Conservation (phyloP, 2,888 invertebrate species). For the Synergus japonicus region DNA sequence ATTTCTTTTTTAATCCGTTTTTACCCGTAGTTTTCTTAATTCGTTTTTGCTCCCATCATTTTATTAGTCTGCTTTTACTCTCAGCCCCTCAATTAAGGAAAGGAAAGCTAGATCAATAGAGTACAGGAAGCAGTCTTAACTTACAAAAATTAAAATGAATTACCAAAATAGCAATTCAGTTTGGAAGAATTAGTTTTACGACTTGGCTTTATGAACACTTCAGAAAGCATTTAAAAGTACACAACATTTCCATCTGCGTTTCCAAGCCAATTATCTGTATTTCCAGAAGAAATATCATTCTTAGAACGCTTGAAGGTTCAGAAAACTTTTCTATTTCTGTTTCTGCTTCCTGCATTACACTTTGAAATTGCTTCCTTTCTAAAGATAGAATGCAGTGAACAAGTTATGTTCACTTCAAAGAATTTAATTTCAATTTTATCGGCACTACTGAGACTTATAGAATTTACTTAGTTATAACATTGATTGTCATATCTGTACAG, state of each 20-base stretch:
- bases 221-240: not conserved
- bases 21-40: no score
- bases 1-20: no score
- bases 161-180: not conserved
- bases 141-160: not conserved
- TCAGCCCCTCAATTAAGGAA: not conserved
- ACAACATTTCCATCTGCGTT: not conserved
- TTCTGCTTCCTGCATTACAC: conserved; percentile 1
- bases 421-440: not conserved
- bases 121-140: not conserved
- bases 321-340: not conserved
- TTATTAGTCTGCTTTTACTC: no score
- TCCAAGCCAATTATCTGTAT: not conserved
- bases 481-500: not conserved
- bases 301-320: not conserved
- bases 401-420: not conserved
- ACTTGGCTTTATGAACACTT: not conserved
- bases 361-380: not conserved
- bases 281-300: not conserved
- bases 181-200: not conserved
- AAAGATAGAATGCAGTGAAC: not conserved
- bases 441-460: not conserved
- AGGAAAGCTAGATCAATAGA: not conserved
- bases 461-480: not conserved
- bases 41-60: no score